phyloP scores from a whole-genome alignment of 35 echinoderm and acorn worm species.

The Ophioderma brevispina region DNA sequence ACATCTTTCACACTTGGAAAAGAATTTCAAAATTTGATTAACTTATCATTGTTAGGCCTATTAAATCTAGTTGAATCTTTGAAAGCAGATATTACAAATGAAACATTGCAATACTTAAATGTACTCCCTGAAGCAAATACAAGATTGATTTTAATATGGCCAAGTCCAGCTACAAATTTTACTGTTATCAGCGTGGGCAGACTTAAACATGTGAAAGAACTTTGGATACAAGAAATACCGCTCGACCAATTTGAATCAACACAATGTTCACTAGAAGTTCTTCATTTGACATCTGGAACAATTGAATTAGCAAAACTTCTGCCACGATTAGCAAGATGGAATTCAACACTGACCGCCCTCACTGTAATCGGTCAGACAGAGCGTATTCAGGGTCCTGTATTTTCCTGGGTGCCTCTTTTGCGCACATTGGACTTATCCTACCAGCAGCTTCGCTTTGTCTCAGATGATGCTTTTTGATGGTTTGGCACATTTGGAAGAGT shows the following conservation, averaged over 20 bases:
- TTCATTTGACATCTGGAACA: too few relatives aligned
- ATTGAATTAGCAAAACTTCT: neutral
- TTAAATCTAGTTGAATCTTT: neutral
- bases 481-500: neutral
- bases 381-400: neutral
- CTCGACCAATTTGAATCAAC: neutral
- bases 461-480: neutral
- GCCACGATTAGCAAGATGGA: neutral
- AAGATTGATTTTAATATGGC: too few relatives aligned
- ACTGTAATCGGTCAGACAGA: neutral
- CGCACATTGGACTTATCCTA: neutral
- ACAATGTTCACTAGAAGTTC: neutral
- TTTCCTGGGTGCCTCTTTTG: neutral
- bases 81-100: neutral
- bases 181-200: neutral
- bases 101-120: neutral
- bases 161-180: too few relatives aligned
- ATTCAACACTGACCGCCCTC: neutral
- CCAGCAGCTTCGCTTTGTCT: neutral
- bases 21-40: neutral
- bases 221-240: neutral
- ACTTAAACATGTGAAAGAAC: neutral
- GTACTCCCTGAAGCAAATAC: too few relatives aligned
- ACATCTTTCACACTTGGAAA: neutral
- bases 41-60: neutral